A percentile compares a stretch with the other conserved stretches of the same genome.
These are phyloP conservation scores for Melinaea menophilus DNA, from an alignment of 2,888 invertebrate genomes.

Conservation along the genomic window DNA sequence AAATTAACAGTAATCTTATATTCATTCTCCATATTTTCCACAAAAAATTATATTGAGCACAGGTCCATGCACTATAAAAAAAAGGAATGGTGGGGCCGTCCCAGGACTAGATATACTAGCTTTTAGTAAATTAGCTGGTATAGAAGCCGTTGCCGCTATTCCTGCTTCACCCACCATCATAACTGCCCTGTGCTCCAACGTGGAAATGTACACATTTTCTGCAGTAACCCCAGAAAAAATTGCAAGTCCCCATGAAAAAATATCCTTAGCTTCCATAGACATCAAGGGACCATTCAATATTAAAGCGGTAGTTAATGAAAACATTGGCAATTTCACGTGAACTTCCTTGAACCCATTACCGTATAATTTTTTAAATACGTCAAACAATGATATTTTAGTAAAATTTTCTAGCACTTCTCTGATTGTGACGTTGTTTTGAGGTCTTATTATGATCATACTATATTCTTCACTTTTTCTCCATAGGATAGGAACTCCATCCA, in stretches of 20 bases:
- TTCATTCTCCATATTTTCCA: neutral
- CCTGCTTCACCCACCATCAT: neutral
- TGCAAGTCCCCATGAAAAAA: neutral
- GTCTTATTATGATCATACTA: slow-evolving; percentile 5
- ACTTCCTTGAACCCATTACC: neutral
- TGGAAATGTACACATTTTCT: neutral
- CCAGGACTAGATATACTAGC: neutral
- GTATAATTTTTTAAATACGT: neutral
- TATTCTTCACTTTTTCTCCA: slow-evolving; percentile 3
- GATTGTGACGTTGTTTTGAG: neutral
- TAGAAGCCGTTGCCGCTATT: neutral
- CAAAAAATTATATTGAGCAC: neutral
- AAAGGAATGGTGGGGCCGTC: neutral
- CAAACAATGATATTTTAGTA: neutral
- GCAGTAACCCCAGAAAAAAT: neutral
- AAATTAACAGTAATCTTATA: neutral
- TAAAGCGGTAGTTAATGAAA: neutral
- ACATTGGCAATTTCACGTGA: neutral
- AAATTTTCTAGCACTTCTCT: neutral
- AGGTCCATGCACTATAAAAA: neutral
- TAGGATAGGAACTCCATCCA: neutral
- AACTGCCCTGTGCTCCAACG: neutral
- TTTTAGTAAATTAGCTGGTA: neutral
- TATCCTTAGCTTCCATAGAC: slow-evolving; percentile 1
- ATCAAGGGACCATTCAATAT: neutral